Conservation (phyloP, 1,140 invertebrate species). For the Pachyrhynchus sulphureomaculatus region DNA sequence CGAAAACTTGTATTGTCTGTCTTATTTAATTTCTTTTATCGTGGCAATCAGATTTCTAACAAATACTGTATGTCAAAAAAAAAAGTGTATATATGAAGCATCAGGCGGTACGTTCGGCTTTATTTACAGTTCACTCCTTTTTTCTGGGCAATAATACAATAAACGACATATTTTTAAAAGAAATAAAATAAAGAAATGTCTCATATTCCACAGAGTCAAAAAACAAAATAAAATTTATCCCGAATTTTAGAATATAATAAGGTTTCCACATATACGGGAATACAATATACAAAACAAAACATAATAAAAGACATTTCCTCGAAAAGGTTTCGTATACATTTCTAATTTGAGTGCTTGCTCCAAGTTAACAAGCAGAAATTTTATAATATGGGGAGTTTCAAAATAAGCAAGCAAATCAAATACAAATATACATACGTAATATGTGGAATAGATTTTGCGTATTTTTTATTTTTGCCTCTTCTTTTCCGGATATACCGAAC, state of each 20-base stretch:
- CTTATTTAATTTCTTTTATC: no score
- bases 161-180: no score
- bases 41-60: no score
- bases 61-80: no score
- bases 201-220: neutral
- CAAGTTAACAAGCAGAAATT: constrained; percentile 30
- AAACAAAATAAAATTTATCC: constrained; percentile 10
- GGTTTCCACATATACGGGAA: constrained; percentile 17
- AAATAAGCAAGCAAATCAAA: constrained; percentile 30
- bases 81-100: no score
- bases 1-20: no score
- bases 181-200: no score
- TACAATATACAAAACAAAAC: constrained; percentile 23
- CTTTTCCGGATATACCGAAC: constrained; percentile 5
- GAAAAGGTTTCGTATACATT: constrained; percentile 30
- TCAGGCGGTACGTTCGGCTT: no score
- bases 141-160: neutral
- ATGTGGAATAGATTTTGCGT: constrained; percentile 23
- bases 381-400: constrained; percentile 22
- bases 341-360: constrained; percentile 27
- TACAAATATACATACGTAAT: constrained; percentile 29
- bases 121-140: neutral
- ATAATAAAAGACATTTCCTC: constrained; percentile 17
- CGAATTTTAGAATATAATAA: constrained; percentile 21
- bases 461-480: neutral